Conservation (phyloP, 2,888 invertebrate species). For the Laothoe populi region DNA sequence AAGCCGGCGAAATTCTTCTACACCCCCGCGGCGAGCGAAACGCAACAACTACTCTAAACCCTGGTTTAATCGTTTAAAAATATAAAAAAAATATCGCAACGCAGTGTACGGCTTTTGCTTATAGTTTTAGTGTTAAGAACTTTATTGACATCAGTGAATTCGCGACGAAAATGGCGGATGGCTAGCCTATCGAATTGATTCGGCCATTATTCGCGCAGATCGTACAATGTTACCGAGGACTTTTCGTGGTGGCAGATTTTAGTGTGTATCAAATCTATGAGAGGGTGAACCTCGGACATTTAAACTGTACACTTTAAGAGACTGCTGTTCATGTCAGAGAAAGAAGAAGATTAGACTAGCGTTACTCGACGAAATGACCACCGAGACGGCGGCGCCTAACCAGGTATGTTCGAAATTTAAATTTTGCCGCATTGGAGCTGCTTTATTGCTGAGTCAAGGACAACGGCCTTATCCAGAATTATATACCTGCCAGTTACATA, state of each 20-base stretch:
- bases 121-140: conserved; percentile 42
- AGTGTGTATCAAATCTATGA: conserved; percentile 69
- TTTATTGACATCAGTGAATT: conserved; percentile 29
- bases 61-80: conserved; percentile 46
- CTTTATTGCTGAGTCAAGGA: conserved; percentile 57
- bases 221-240: conserved; percentile 62
- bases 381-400: conserved; percentile 81
- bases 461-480: conserved; percentile 53
- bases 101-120: conserved; percentile 36
- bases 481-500: conserved; percentile 55
- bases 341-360: conserved; percentile 72
- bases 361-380: conserved; percentile 76
- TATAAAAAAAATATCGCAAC: conserved; percentile 45
- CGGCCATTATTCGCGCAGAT: conserved; percentile 32
- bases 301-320: conserved; percentile 65
- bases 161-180: conserved; percentile 72
- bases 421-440: conserved; percentile 61
- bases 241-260: conserved; percentile 48
- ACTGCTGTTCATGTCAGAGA: conserved; percentile 78
- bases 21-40: conserved; percentile 75
- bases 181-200: conserved; percentile 31
- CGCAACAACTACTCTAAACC: conserved; percentile 73
- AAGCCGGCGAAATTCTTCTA: conserved; percentile 79
- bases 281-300: conserved; percentile 48
- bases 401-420: conserved; percentile 59